Evolutionary conservation across 2,113 vertebrate genomes (phyloP), one percentile per base, ranked within the genome.

Genomic region (Herpetotheres cachinnans): DNA sequence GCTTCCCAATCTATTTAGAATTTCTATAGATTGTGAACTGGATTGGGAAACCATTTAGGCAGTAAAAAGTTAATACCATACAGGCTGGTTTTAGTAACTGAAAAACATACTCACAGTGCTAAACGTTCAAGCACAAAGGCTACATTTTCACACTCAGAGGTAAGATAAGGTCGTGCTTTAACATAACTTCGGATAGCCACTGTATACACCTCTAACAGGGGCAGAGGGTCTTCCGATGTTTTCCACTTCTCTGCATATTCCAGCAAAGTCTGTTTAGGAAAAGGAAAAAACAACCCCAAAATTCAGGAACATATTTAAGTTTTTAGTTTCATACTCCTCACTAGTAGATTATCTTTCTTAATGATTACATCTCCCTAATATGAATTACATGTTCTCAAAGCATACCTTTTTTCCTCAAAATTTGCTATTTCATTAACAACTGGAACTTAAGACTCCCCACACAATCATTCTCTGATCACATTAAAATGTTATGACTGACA

Each of bases 211-310:
- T 99, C 99, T 95, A 99, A 88, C 76, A 99, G 96, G 19, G 99
- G 98, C 86, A 99, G 95, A 17, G 99, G 99, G 78, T 99, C 99
- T 85, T 99, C 99, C 30, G 99, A 99, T 5, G 98, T 97, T 97
- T 98, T 99, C 99, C 99, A 99, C 82, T 98, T 98, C 42, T 99
- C 98, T 61, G 98, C 99, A 94, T 99, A 99, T 96, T 99, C 99
- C 97, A 99, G 97, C 94, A 99, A 98, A 22, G 99, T 99, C 99
- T 99, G 59, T 93, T 95, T 47, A 96, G 73, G 84, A 97, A 97
- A 70, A 83, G 67, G 46, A 82, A 97, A 58, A 97, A 91, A 86
- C 11, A 86, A 70, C 4, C 7, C 6, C 34, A 52, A 80, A 91
- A 62, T 92, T 93, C 25, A 77, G 89, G 63, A 96, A 83, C 7